Evolutionary conservation across 2,888 invertebrate species (phyloP), one percentile per base, ranked within the genome.

Genomic region (Drosophila subquinaria): DNA sequence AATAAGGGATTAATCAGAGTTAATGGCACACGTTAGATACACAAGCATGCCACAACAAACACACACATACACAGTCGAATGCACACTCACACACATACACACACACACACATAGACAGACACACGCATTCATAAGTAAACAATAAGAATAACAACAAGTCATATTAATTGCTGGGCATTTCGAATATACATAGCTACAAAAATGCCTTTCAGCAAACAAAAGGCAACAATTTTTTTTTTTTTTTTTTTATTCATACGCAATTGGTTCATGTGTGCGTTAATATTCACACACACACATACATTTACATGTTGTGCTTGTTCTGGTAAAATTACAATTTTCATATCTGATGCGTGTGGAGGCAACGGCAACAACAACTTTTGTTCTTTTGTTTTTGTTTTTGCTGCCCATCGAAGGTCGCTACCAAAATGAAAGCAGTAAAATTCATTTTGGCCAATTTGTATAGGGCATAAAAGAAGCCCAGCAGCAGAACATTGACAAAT

Each of bases 1-100:
- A 83, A 88, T 84, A 73, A 70, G 59, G 70, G 81, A 83, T 86
- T 89, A 86, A 85, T 85, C 89, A 88, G 70, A 75, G 89, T 76
- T 76, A 81, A 83, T 89, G 76, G 74, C 71, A 53, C 48, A 61
- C 59, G 68, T 65, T 48, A 62, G 55, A 63, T 45, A 52, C 65
- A 30, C 51, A 70, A 38, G 38, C 38, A 38, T 27, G 52, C 40
- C 69, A 74, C 65, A 77, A 33, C 62, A 45, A 30, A 42, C 36
- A 35, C 10, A 53, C 13, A 55, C 36, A 43, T 47, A 42, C 23
- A 59, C 20, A 20, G n/a, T 30, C 33, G 43, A 50, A 23, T 36
- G 40, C 30, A 53, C 36, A 33, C 45, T 33, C 11, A 13, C 55
- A 45, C 20, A 38, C 43, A 15, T 40, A 15, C 45, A 45, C 43